Conservation (phyloP, 2,888 invertebrate genomes). For the Bellardia bayeri region DNA sequence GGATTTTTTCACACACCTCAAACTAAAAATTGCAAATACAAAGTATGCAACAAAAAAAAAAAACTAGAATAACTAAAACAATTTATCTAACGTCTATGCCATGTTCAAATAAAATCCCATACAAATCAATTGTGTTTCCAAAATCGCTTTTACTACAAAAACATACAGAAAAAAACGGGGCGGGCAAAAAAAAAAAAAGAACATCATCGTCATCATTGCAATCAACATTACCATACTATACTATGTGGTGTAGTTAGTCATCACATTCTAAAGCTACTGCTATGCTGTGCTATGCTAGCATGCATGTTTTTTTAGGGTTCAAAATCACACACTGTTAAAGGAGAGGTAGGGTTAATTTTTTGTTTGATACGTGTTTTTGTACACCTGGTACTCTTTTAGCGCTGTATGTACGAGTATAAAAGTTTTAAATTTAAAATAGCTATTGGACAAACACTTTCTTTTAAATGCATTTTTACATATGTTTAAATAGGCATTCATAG, state of each 20-base stretch:
- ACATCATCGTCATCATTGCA: constrained; percentile 54
- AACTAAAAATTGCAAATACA: constrained; percentile 6
- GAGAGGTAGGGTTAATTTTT: not conserved
- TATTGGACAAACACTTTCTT: too few species aligned
- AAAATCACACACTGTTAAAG: not conserved
- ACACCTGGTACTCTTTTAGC: constrained; percentile 3
- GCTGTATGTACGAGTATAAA: not conserved
- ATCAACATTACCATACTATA: constrained; percentile 44
- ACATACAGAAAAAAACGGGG: not conserved
- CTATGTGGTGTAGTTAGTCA: constrained; percentile 34
- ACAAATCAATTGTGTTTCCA: constrained; percentile 56
- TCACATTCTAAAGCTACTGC: constrained; percentile 52
- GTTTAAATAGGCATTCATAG: too few species aligned
- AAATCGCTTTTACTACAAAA: constrained; percentile 45
- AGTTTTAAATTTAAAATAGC: not conserved
- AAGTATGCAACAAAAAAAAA: not conserved
- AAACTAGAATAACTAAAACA: constrained; percentile 23
- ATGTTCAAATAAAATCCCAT: constrained; percentile 44
- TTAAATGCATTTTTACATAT: too few species aligned
- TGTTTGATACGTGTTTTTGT: not conserved
- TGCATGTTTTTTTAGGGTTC: constrained; percentile 42
- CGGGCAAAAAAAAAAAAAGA: constrained; percentile 28
- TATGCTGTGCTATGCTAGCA: not conserved
- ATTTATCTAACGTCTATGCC: constrained; percentile 52
- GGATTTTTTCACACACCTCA: constrained; percentile 65